Base-by-base conservation (phyloP, 2,797 vertebrate genomes). In the Sternotherus odoratus region DNA sequence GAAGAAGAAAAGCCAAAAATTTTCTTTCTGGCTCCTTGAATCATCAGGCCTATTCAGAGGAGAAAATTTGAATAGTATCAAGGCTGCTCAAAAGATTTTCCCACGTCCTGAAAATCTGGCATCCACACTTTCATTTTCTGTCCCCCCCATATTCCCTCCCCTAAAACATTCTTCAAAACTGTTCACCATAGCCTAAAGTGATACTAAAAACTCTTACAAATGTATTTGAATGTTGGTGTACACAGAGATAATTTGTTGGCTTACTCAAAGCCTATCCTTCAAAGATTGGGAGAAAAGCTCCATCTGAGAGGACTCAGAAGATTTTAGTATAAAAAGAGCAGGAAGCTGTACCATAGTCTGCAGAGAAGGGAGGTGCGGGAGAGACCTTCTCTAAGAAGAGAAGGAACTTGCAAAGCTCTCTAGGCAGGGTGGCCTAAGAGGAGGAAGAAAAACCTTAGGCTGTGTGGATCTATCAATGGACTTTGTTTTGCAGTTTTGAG, bases 11-110 rank as follows among this genome's bases (percentile, higher is more conserved):
- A 92, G 53, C 21, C 79, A 19, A 12, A 88, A 90, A 17, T 50
- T 48, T 49, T 85, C 0, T 82, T 94, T 53, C 83, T 90, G 81
- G 36, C 48, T 91, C n/a, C 57, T 89, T 48, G 85, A 91, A 85
- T 77, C 86, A 69, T 54, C 66, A 48, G 2, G 78, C 53, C 79
- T 56, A 56, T 26, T 26, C 24, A 82, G 77, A 87, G 60, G 57
- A 91, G 53, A 87, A n/a, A 79, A 82, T 46, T 63, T 60, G 36
- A 92, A 88, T 75, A 91, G n/a, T 12, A 89, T 91, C 26, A 90
- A 56, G 92, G 86, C 48, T 49, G 33, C 86, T 77, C 72, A 33
- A 83, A 95, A 46, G 28, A 77, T n/a, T 77, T 30, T 33, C 63
- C 15, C 83, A 17, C 24, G 63, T 28, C 79, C 82, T 0, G 0